Evolutionary conservation across 2,888 invertebrate species (phyloP).

Genomic region (Nowickia ferox): DNA sequence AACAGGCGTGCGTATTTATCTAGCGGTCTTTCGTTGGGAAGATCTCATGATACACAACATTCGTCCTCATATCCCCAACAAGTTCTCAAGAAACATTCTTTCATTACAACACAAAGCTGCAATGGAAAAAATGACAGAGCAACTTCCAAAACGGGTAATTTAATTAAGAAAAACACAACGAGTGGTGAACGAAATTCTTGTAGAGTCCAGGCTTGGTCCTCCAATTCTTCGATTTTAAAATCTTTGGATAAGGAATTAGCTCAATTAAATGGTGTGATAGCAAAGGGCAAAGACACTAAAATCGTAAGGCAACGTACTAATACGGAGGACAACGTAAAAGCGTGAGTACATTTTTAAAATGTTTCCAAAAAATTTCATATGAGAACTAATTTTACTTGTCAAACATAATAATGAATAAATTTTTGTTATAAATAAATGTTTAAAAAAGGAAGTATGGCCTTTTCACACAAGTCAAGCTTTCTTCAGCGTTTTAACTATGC

Average conservation of each 20-base stretch:
- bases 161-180: conserved; percentile 39
- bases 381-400: no score
- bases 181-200: conserved; percentile 35
- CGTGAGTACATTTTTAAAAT: conserved; percentile 28
- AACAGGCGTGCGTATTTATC: conserved; percentile 75
- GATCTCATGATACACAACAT: conserved; percentile 78
- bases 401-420: background rate
- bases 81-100: conserved; percentile 36
- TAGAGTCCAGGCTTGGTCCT: conserved; percentile 76
- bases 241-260: conserved; percentile 69
- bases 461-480: no score
- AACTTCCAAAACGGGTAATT: conserved; percentile 31
- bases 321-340: conserved; percentile 22
- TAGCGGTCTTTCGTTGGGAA: conserved; percentile 78
- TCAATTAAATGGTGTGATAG: conserved; percentile 67
- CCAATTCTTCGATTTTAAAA: conserved; percentile 76
- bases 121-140: conserved; percentile 36
- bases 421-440: no score
- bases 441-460: no score
- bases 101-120: background rate
- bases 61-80: conserved; percentile 63
- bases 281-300: conserved; percentile 57
- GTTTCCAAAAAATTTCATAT: no score
- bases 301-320: background rate
- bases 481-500: no score